These are phyloP conservation scores for Hestina assimilis DNA, from an alignment of 1,140 invertebrate genomes.

Conservation along the genomic window DNA sequence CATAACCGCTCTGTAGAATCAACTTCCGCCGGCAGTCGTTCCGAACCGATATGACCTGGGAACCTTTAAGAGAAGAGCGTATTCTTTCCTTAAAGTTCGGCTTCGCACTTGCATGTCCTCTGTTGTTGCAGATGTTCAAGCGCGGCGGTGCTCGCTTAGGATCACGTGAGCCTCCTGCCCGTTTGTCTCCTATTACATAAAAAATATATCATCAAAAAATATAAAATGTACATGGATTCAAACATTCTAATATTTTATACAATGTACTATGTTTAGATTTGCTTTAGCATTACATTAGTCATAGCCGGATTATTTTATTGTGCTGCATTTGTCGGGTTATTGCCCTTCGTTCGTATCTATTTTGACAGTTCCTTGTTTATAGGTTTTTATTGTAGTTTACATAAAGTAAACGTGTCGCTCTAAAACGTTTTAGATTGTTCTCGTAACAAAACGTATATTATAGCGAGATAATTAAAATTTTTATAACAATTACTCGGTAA, in stretches of 20 bases:
- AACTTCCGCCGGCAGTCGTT: too few relatives aligned
- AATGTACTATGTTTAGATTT: background rate
- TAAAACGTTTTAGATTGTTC: background rate
- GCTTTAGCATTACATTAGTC: background rate
- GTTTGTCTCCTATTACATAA: too few relatives aligned
- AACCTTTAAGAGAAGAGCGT: too few relatives aligned
- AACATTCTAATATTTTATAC: background rate
- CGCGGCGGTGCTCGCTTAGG: background rate
- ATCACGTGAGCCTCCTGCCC: too few relatives aligned
- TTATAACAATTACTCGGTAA: too few relatives aligned
- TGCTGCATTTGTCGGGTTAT: background rate
- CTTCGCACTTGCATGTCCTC: too few relatives aligned
- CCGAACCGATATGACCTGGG: too few relatives aligned
- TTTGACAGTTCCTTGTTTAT: conserved; percentile 7
- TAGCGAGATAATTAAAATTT: too few relatives aligned
- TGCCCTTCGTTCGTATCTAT: conserved; percentile 2
- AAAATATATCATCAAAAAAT: background rate
- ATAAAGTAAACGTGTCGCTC: background rate
- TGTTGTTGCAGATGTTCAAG: too few relatives aligned
- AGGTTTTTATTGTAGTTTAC: background rate
- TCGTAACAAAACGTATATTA: background rate
- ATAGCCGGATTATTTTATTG: background rate
- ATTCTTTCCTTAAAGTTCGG: too few relatives aligned
- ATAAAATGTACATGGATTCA: background rate
- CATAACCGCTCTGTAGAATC: too few relatives aligned